Conservation (phyloP, 2,113 vertebrate genomes). For the Zapus hudsonius region DNA sequence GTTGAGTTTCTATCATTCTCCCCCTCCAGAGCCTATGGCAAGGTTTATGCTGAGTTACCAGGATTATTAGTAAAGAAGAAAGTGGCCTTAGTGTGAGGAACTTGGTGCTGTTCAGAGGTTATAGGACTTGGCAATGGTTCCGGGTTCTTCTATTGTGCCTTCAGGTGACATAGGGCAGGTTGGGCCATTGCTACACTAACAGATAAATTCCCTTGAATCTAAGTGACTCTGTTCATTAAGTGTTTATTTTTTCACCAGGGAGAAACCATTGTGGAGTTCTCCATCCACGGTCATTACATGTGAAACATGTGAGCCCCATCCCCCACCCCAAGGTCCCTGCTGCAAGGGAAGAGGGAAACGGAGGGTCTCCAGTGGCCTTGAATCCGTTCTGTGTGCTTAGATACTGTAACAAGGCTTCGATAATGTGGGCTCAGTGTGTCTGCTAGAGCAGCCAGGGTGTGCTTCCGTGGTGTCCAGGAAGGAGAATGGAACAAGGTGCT, state of each 20-base stretch:
- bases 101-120: neutral
- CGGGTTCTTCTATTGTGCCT: neutral
- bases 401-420: neutral
- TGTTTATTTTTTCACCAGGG: neutral
- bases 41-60: slow-evolving; percentile 18
- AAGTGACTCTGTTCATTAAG: neutral
- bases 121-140: neutral
- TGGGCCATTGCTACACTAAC: neutral
- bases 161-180: neutral
- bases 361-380: neutral
- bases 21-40: neutral
- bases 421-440: neutral
- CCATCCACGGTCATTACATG: neutral
- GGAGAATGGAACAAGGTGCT: neutral
- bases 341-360: neutral
- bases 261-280: neutral
- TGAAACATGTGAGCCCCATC: neutral
- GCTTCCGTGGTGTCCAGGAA: neutral
- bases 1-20: neutral
- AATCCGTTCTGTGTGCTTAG: neutral
- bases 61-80: slow-evolving; percentile 22
- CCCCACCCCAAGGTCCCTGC: too few relatives aligned
- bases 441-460: neutral
- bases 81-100: neutral
- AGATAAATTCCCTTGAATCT: neutral